These are phyloP conservation scores for Drosophila nasuta DNA, from an alignment of 1,140 invertebrate genomes.

Conservation along the genomic window DNA sequence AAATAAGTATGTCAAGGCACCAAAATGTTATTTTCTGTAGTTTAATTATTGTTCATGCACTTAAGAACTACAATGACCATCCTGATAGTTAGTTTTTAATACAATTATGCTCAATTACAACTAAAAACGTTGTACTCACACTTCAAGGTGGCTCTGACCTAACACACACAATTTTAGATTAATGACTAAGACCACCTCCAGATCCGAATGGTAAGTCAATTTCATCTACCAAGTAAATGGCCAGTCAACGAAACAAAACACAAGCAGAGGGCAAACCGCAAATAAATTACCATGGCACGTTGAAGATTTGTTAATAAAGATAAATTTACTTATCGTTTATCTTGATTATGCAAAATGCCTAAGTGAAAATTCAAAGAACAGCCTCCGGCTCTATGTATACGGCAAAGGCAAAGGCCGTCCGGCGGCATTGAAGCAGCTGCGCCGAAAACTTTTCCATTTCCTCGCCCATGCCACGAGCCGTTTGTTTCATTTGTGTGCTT, in stretches of 20 bases:
- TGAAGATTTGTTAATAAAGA: conserved; percentile 83
- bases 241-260: conserved; percentile 48
- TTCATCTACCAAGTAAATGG: conserved; percentile 51
- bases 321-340: conserved; percentile 83
- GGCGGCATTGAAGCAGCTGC: conserved; percentile 55
- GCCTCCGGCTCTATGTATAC: conserved; percentile 38
- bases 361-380: conserved; percentile 78
- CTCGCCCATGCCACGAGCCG: conserved; percentile 36
- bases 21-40: too few species aligned
- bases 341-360: conserved; percentile 82
- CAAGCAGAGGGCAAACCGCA: conserved; percentile 57
- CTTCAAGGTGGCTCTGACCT: conserved; percentile 17
- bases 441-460: conserved; percentile 77
- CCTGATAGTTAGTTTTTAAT: not conserved
- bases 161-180: conserved; percentile 8
- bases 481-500: conserved; percentile 36
- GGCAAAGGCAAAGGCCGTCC: conserved; percentile 25
- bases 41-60: too few species aligned
- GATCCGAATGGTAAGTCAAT: conserved; percentile 56
- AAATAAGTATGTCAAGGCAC: too few species aligned
- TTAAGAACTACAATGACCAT: not conserved
- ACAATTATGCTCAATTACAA: conserved; percentile 13
- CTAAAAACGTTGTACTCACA: conserved; percentile 5
- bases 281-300: conserved; percentile 77
- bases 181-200: not conserved